Evolutionary conservation across 2,113 vertebrate species (phyloP), one percentile per base, ranked within the genome.

Genomic region (Lepus americanus): DNA sequence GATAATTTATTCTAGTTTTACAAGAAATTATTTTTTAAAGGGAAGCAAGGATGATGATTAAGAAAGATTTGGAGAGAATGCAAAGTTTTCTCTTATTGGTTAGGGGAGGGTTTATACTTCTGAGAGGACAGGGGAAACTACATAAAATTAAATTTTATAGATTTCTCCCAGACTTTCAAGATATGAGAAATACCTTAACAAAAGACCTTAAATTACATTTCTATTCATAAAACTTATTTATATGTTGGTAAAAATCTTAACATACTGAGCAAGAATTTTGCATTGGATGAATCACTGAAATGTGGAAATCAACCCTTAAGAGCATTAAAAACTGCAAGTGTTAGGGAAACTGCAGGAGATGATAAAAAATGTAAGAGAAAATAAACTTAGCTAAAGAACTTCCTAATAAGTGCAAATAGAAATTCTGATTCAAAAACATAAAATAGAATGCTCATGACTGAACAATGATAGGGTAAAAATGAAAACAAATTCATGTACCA

Each of bases 231-330:
- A 79, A 74, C 69, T 74, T 70, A 89, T 85, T 89, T 70, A 66
- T 78, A 70, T 12, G 13, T 22, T 82, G 63, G 17, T 51, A 94
- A 88, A 59, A 92, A 66, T 95, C 20, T 89, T 76, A 94, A 44
- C 23, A 91, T 11, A 63, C 8, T 78, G 27, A 61, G 1, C 49
- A 96, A 79, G 23, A 90, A 83, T 90, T 90, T 16, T 88, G 11
- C 63, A 81, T 4, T n/a, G 64, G 59, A 23, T 61, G 16, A 59
- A 76, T 27, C 11, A 95, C 19, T 36, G 17, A 84, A 79, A 87
- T 51, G 49, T 76, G 25, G 23, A 64, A 86, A 85, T 20, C 29
- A 79, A 33, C 61, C 7, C 72, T 83, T 20, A 89, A 73, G 20
- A 92, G 36, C 12, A 80, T 51, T 89, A 83, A 90, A 90, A 67